A percentile compares a stretch with the other conserved stretches of the same genome.
phyloP scores from a whole-genome alignment of 2,113 vertebrate genomes.

The Oreochromis spilurus region DNA sequence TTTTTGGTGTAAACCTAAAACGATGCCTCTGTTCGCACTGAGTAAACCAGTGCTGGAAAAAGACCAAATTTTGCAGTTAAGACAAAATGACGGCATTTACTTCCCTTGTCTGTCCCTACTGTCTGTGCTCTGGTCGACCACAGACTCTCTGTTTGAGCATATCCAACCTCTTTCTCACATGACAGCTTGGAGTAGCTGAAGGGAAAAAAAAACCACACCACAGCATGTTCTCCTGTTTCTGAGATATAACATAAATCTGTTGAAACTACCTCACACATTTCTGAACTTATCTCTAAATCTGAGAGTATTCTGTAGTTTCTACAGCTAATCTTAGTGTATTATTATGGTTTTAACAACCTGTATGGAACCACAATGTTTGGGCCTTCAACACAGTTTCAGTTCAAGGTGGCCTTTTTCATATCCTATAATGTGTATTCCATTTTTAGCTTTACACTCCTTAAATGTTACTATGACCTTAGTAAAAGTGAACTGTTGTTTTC shows the following conservation, averaged over 20 bases:
- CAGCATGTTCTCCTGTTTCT: background rate
- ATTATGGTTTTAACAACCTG: background rate
- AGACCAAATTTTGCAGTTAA: slow-evolving; percentile 11
- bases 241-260: background rate
- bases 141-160: slow-evolving; percentile 33
- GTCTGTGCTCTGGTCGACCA: slow-evolving; percentile 54
- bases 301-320: background rate
- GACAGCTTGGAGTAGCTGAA: slow-evolving; percentile 1
- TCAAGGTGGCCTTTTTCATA: slow-evolving; percentile 59
- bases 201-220: background rate
- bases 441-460: background rate
- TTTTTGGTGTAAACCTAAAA: background rate
- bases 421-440: slow-evolving; percentile 30
- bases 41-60: background rate
- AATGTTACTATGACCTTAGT: background rate
- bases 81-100: slow-evolving; percentile 15
- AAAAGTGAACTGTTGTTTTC: background rate
- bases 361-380: background rate
- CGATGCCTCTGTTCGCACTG: background rate
- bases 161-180: slow-evolving; percentile 26
- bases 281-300: background rate
- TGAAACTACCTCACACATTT: background rate
- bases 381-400: slow-evolving; percentile 45
- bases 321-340: background rate
- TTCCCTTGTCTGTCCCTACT: slow-evolving; percentile 44